phyloP scores from a whole-genome alignment of 2,888 invertebrate species.

The Endomychus coccineus region DNA sequence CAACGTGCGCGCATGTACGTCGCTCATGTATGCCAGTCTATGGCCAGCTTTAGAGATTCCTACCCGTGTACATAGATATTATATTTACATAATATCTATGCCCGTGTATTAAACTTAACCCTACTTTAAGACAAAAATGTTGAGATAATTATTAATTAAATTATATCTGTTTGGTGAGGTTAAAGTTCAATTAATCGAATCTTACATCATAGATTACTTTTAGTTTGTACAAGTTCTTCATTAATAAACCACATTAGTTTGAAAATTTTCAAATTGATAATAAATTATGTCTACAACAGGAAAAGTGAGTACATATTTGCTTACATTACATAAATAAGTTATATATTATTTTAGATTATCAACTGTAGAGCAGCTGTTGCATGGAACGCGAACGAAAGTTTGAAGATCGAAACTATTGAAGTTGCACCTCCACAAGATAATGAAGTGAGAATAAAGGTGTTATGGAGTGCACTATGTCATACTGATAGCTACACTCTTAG shows the following conservation, averaged over 20 bases:
- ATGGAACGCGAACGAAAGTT: constrained; percentile 86
- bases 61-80: too few species aligned
- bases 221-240: too few species aligned
- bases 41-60: too few species aligned
- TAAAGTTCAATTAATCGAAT: too few species aligned
- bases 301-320: constrained; percentile 11
- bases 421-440: constrained; percentile 90
- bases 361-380: constrained; percentile 93
- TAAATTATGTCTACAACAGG: constrained; percentile 14
- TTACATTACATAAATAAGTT: background rate
- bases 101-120: too few species aligned
- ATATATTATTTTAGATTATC: constrained; percentile 47
- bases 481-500: constrained; percentile 87
- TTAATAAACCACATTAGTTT: background rate
- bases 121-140: too few species aligned
- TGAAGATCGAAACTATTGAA: constrained; percentile 84
- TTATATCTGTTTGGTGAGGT: too few species aligned
- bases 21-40: constrained; percentile 3
- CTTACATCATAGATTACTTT: too few species aligned
- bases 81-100: too few species aligned
- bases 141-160: too few species aligned
- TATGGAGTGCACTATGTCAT: constrained; percentile 81
- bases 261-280: background rate
- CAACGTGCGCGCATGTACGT: constrained; percentile 3
- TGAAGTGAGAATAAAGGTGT: constrained; percentile 79